These are phyloP conservation scores for Kryptolebias marmoratus DNA, from an alignment of 2,113 vertebrate genomes.

Conservation along the genomic window DNA sequence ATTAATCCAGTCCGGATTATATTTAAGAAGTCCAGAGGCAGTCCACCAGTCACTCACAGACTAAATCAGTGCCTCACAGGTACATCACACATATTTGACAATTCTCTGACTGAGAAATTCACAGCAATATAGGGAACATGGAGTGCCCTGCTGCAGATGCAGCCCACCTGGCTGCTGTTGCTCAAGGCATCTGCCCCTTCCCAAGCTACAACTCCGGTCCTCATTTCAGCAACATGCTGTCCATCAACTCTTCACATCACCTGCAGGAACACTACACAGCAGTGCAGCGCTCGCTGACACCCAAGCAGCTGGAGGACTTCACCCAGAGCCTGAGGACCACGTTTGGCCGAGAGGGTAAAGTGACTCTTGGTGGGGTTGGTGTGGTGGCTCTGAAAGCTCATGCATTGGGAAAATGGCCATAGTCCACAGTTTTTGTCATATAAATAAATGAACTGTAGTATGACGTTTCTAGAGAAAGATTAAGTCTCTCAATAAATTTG, in stretches of 20 bases:
- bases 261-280: constrained; percentile 28
- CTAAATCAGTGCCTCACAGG: too few species aligned
- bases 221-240: constrained; percentile 4
- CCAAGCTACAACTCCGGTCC: constrained; percentile 25
- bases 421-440: too few species aligned
- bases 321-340: constrained; percentile 38
- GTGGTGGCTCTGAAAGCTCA: constrained; percentile 35
- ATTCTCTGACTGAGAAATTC: background rate
- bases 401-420: too few species aligned
- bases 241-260: constrained; percentile 17
- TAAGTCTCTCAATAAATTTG: too few species aligned
- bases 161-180: background rate
- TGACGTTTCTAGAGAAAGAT: too few species aligned
- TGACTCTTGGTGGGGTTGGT: constrained; percentile 37
- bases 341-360: constrained; percentile 37
- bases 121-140: constrained; percentile 12
- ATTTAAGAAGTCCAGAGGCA: too few species aligned
- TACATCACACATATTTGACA: too few species aligned
- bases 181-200: constrained; percentile 46
- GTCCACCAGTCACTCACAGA: too few species aligned
- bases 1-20: too few species aligned
- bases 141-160: background rate
- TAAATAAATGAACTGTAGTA: too few species aligned
- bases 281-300: constrained; percentile 40
- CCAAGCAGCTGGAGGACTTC: constrained; percentile 46